Evolutionary conservation across 2,113 vertebrate genomes (phyloP), one percentile per base, ranked within the genome.

Genomic region (Neotragus pygmaeus): DNA sequence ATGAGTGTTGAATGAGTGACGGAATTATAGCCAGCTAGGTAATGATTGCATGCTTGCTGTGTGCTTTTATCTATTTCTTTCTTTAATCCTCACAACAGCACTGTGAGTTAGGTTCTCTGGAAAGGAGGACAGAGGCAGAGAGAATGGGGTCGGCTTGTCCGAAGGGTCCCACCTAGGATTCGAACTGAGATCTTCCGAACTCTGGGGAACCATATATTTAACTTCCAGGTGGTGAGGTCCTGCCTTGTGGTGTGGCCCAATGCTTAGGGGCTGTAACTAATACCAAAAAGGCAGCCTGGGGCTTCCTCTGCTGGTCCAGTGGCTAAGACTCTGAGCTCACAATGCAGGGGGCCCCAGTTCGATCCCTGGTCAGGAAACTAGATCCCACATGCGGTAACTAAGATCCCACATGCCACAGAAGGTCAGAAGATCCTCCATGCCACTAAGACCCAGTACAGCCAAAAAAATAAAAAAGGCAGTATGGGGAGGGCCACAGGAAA

Each of bases 191-290:
- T 3, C 49, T 92, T 33, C 36, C 7, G 1, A 39, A 12, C 6
- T 78, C 13, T 19, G 25, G 23, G 58, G 36, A 75, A 47, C 51
- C 51, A 1, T 2, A 10, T 6, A 7, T 28, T 12, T 47, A 57
- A 36, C 36, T 53, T 47, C 39, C 0, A 0, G 10, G 51, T 14
- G 19, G 17, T 3, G 51, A 11, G 13, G 19, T 3, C 23, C 28
- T 43, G 21, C n/a, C 57, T 57, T 80, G 3, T 3, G 4, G 3
- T 4, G 0, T 60, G 5, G 33, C 14, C 33, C 9, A n/a, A 13
- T 2, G 12, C 10, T 15, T 39, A 66, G 66, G 47, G 39, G 27
- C n/a, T 27, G 30, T 36, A 27, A 43, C 43, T n/a, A 5, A 87
- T 2, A 70, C 16, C 21, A 36, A 21, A 30, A 70, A 55, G 80